Evolutionary conservation across 2,113 vertebrate genomes (phyloP), one percentile per base, ranked within the genome.

Genomic region (Dicentrarchus labrax): DNA sequence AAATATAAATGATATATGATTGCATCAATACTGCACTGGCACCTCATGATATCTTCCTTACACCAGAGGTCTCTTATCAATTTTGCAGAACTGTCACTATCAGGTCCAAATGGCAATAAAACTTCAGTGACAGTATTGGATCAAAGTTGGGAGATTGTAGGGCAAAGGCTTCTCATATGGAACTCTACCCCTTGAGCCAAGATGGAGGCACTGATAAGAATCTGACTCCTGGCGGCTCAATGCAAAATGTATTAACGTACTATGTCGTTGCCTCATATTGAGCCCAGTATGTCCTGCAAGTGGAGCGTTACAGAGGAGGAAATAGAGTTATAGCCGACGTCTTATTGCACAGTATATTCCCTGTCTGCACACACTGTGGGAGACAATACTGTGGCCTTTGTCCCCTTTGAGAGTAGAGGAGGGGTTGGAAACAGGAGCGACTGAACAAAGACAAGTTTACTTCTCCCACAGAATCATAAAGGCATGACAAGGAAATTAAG

Each of bases 181-280:
- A 80, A 80, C 71, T 74, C 24, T 72, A 54, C 9, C 85, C 88
- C 88, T 77, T 71, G 70, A 89, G 84, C 56, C 54, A 61, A 45
- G 43, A 76, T 73, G 61, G 50, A 83, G 53, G 75, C 61, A 85
- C 76, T 89, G 76, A 92, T 87, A 85, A 83, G 48, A 91, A 80
- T 65, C 72, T 36, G 68, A 68, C 80, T 88, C 54, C 72, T 57
- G 86, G 88, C 72, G 22, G 80, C 83, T 89, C 80, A 61, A 89
- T 93, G 92, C 86, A 91, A 91, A 94, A 93, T 92, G 91, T 84
- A 91, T 95, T 86, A 91, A 77, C 54, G 8, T 60, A 60, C 54
- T 80, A 76, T 65, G 61, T 83, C 65, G 45, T 72, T 84, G 43
- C 61, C 78, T 87, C 39, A 90, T 92, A 90, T 87, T 88, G 85